Evolutionary conservation across 2,113 vertebrate species (phyloP), one percentile per base, ranked within the genome.

Genomic region (Hippocampus comes): DNA sequence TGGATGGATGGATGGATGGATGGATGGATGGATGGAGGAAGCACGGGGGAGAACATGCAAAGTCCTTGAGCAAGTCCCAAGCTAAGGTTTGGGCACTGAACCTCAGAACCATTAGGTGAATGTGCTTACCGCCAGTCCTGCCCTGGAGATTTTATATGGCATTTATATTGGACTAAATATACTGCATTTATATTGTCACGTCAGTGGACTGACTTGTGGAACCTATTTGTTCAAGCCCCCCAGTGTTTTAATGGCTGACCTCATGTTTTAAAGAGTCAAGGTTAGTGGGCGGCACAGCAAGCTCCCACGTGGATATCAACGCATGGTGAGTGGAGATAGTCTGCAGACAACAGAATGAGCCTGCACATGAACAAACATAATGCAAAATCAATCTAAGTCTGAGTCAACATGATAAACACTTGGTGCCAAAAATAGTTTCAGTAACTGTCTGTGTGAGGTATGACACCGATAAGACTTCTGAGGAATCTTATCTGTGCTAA

Each of bases 261-360:
- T 43, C 42, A 63, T 14, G 27, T 23, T 75, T 69, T 27, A 65
- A 42, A 65, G 60, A 60, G 63, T 21, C 30, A 55, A 34, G 23
- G 21, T 30, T 57, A 25, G 55, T 12, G 9, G 11, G 23, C 0
- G 10, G 4, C 20, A 49, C 15, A 38, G 49, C 64, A 43, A 41
- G 41, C 14, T 61, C 72, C n/a, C n/a, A 6, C 27, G 65, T 23
- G 49, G 57, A 38, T 21, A 15, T 49, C 27, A 60, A 67, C 20
- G 63, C 74, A 53, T 85, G 84, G 75, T 23, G 57, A 42, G 12
- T 63, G 59, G 76, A 88, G 84, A 89, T 86, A 87, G 53, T 76
- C 38, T 55, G 42, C 11, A 5, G 48, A 84, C 81, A 87, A 79
- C 71, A 57, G 59, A n/a, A 70, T 56, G 75, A 41, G 23, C 53